Evolutionary conservation across 2,888 invertebrate genomes (phyloP), one percentile per base, ranked within the genome.

Genomic region (Phortica magna): DNA sequence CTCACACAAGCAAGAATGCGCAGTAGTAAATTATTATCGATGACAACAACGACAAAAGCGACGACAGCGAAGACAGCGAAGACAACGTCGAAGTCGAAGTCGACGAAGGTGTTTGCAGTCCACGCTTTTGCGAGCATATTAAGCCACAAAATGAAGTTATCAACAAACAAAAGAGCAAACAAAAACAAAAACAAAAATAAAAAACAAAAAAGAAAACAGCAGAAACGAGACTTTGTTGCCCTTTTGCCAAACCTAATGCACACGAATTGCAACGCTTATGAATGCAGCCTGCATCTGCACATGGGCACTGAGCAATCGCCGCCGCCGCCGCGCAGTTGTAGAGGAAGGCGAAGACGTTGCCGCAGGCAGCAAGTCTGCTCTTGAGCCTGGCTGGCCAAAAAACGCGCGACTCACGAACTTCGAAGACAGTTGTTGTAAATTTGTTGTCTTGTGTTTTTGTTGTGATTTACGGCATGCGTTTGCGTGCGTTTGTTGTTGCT

Each of bases 51-150:
- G 17, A 65, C n/a, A 7, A 42, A 12, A 22, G 22, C 41, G 65
- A 65, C 65, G 65, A 55, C 55, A 55, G 14, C 55, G 14, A 17
- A 14, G 17, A n/a, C 55, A 39, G 39, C 41, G 39, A 43, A 43
- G 22, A 48, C 48, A 7, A 7, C 6, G 55, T 7, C 14, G 55
- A 5, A 43, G 43, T 31, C 64, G 53, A 71, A 61, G 57, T 2
- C 39, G 61, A n/a, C 59, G 79, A 79, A 85, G 85, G 85, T 85
- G 85, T 85, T 88, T 83, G 86, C 79, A 86, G 85, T 85, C 88
- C 85, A 85, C 88, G 85, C 85, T 88, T 89, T 86, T 83, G 87
- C 85, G 89, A 88, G 85, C 85, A 85, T 85, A 85, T 85, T 85
- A 85, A 88, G 85, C 86, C 80, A 75, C 87, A 88, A 85, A 85